phyloP scores from a whole-genome alignment of 2,113 vertebrate genomes.

The Orycteropus afer region DNA sequence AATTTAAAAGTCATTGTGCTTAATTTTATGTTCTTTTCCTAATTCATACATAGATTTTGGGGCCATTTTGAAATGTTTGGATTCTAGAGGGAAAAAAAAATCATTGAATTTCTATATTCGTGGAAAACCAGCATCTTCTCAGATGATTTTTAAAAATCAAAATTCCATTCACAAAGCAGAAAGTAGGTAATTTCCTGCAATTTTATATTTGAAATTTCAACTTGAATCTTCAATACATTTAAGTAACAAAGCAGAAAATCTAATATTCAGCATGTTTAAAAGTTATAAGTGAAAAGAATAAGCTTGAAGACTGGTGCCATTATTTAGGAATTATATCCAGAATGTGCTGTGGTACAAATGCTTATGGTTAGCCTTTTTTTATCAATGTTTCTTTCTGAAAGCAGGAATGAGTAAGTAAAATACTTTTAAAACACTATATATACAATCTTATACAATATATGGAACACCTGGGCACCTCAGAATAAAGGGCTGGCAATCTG shows the following conservation, averaged over 20 bases:
- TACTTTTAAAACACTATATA: neutral
- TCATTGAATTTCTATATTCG: constrained; percentile 57
- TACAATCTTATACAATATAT: neutral
- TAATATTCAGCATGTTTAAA: neutral
- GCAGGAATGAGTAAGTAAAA: constrained; percentile 2
- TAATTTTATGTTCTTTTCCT: constrained; percentile 48
- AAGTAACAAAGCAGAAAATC: constrained; percentile 46
- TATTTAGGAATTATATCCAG: neutral
- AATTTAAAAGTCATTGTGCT: constrained; percentile 62
- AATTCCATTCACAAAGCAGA: constrained; percentile 66
- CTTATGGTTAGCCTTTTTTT: neutral
- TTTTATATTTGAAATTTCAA: constrained; percentile 62
- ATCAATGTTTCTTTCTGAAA: neutral
- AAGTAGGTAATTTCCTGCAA: constrained; percentile 66
- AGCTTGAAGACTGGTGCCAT: neutral
- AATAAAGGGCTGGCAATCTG: neutral
- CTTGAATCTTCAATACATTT: constrained; percentile 1
- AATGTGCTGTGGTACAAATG: neutral
- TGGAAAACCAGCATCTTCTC: constrained; percentile 53
- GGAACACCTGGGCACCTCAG: neutral
- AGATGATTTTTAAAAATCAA: neutral
- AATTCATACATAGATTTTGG: neutral
- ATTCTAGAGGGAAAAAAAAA: neutral
- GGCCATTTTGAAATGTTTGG: constrained; percentile 65
- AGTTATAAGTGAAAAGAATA: neutral